Evolutionary conservation across 2,888 invertebrate species (phyloP).

Genomic region (Sphinx pinastri): DNA sequence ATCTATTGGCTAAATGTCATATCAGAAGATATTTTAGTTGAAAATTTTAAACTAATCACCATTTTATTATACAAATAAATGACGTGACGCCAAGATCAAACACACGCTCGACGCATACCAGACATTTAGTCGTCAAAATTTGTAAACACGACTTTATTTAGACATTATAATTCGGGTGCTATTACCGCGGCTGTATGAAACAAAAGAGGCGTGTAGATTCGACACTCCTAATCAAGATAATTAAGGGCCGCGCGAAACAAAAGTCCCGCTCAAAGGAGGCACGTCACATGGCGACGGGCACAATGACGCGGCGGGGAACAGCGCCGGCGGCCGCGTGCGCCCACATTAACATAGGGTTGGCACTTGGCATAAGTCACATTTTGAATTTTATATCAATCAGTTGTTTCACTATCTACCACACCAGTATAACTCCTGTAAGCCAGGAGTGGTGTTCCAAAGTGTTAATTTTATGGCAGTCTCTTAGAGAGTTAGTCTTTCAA

Average conservation of each 20-base stretch:
- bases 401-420: not conserved
- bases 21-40: no score
- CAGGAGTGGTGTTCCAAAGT: no score
- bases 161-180: not conserved
- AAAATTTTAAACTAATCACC: no score
- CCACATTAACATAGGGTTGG: slow-evolving; percentile 12
- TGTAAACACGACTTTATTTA: not conserved
- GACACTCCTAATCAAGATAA: slow-evolving; percentile 70
- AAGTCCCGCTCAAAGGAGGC: slow-evolving; percentile 64
- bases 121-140: no score
- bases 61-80: no score
- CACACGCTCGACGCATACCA: not conserved
- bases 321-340: slow-evolving; percentile 36
- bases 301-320: slow-evolving; percentile 63
- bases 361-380: not conserved
- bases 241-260: slow-evolving; percentile 71
- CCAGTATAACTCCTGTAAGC: no score
- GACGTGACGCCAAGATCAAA: not conserved
- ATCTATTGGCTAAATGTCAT: no score
- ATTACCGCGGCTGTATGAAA: not conserved
- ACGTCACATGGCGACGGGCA: slow-evolving; percentile 56
- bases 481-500: no score
- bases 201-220: slow-evolving; percentile 35
- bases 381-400: not conserved
- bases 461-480: no score